phyloP scores from a whole-genome alignment of 1,140 invertebrate genomes.

The Andricus grossulariae region DNA sequence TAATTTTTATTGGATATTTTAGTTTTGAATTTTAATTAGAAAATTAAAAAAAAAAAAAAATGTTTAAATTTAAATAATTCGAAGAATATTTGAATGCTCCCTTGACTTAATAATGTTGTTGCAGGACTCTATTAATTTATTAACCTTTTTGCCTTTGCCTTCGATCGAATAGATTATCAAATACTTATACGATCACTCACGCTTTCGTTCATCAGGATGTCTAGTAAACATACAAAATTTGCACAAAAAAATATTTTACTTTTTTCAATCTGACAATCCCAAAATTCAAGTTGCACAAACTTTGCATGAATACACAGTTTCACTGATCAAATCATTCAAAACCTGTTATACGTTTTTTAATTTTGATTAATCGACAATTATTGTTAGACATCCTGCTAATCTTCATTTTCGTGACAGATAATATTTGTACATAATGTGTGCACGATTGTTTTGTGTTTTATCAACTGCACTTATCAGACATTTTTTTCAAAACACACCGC shows the following conservation, averaged over 20 bases:
- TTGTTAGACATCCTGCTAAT: slow-evolving; percentile 19
- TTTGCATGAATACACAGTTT: no score
- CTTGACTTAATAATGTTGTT: background rate
- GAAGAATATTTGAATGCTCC: no score
- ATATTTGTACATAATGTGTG: slow-evolving; percentile 15
- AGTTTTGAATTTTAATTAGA: no score
- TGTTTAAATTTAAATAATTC: no score
- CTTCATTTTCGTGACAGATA: slow-evolving; percentile 19
- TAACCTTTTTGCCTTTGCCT: slow-evolving; percentile 17
- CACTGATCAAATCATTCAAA: no score
- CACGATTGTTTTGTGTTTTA: slow-evolving; percentile 26
- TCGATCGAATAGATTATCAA: slow-evolving; percentile 13
- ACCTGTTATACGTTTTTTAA: no score
- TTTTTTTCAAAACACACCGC: background rate
- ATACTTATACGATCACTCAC: slow-evolving; percentile 24
- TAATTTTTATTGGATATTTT: no score
- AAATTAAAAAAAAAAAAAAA: no score
- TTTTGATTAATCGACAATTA: background rate
- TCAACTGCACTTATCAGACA: slow-evolving; percentile 6
- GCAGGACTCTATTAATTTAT: slow-evolving; percentile 18
- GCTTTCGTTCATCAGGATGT: slow-evolving; percentile 30
- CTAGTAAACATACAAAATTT: background rate
- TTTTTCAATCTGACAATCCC: no score
- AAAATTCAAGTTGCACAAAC: no score
- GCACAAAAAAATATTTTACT: no score